These are phyloP conservation scores for Slavum lentiscoides DNA, from an alignment of 2,888 invertebrate genomes.

Conservation along the genomic window DNA sequence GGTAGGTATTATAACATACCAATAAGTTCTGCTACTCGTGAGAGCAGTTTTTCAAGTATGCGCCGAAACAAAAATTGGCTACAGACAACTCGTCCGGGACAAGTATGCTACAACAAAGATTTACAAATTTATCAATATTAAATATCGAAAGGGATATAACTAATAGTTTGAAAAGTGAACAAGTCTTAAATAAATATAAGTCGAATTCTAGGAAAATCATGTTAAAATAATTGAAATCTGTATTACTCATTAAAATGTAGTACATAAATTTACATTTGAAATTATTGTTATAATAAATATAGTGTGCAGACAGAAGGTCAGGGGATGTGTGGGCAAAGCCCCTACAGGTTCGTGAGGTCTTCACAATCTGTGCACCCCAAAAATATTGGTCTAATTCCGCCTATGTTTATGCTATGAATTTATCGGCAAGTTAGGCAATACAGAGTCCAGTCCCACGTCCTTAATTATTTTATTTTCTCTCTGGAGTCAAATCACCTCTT, in stretches of 20 bases:
- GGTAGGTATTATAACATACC: neutral
- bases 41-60: neutral
- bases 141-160: neutral
- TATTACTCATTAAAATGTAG: neutral
- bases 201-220: neutral
- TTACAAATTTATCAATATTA: neutral
- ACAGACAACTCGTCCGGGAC: no score
- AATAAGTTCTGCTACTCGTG: no score
- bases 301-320: neutral
- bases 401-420: neutral
- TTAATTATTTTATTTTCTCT: no score
- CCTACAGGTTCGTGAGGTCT: no score
- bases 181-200: neutral
- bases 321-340: neutral
- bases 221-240: neutral
- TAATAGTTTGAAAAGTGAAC: neutral
- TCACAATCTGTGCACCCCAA: conserved; percentile 16
- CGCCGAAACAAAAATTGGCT: neutral
- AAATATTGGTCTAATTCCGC: conserved; percentile 5
- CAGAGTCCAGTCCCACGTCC: no score
- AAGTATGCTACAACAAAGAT: no score
- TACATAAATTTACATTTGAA: neutral
- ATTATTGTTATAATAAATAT: neutral
- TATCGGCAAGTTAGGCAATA: no score
- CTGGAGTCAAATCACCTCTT: no score